Conservation (phyloP, 2,797 vertebrate species). For the Choloepus didactylus region DNA sequence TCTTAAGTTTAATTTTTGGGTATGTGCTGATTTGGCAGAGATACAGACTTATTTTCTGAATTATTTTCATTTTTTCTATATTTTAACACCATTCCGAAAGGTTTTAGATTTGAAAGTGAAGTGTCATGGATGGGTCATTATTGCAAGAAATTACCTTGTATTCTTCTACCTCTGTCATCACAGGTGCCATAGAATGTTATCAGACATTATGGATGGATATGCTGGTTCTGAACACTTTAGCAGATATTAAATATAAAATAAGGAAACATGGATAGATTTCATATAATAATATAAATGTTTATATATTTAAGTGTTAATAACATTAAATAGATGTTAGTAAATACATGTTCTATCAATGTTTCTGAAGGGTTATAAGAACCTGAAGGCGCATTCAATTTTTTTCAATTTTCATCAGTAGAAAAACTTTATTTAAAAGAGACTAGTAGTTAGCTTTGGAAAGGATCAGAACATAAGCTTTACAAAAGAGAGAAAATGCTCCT, state of each 20-base stretch:
- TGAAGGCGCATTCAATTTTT: constrained; percentile 14
- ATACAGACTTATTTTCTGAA: constrained; percentile 59
- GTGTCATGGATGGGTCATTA: background rate
- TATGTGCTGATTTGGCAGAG: constrained; percentile 53
- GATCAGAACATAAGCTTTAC: constrained; percentile 73
- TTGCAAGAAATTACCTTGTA: constrained; percentile 28
- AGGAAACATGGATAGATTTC: background rate
- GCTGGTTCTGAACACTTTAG: constrained; percentile 43
- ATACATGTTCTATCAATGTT: background rate
- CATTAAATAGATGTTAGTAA: constrained; percentile 50
- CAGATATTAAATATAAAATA: constrained; percentile 50
- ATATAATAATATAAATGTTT: background rate
- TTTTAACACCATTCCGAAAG: constrained; percentile 6
- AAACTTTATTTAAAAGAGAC: constrained; percentile 61
- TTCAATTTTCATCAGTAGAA: constrained; percentile 40
- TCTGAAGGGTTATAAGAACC: background rate
- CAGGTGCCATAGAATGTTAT: constrained; percentile 38
- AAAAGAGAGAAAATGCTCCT: constrained; percentile 54
- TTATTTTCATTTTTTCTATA: constrained; percentile 14
- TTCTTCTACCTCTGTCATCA: constrained; percentile 5
- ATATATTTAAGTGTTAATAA: constrained; percentile 2
- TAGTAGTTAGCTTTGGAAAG: constrained; percentile 62
- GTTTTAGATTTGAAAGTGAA: constrained; percentile 35
- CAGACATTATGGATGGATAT: background rate
- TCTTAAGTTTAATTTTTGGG: constrained; percentile 5